A percentile compares a stretch with the other conserved stretches of the same genome.
Evolutionary conservation across 2,797 vertebrate species (phyloP).

Genomic region (Simalia tracyae): DNA sequence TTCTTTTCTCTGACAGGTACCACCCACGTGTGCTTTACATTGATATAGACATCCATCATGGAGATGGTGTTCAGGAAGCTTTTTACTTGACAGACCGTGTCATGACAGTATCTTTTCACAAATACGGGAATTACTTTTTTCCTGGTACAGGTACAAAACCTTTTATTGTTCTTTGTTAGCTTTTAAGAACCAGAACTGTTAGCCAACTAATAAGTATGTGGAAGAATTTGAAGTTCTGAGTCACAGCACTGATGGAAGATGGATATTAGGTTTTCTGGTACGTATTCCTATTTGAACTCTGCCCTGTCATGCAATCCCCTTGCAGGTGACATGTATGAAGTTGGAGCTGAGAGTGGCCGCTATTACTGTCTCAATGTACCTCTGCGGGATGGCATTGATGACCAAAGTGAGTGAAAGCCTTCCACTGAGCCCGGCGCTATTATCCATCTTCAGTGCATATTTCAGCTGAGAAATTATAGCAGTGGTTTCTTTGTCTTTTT

Average conservation of each 20-base stretch:
- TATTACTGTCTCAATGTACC: conserved; percentile 98
- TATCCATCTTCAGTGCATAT: background rate
- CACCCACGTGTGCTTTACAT: conserved; percentile 97
- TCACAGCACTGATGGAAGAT: background rate
- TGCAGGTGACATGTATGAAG: conserved; percentile 98
- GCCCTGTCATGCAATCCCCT: background rate
- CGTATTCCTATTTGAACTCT: background rate
- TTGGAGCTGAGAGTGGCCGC: conserved; percentile 94
- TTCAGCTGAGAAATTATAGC: conserved; percentile 39
- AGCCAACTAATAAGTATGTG: background rate
- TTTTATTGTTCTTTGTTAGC: accelerated
- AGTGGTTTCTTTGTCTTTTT: conserved; percentile 55
- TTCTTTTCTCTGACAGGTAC: conserved; percentile 76
- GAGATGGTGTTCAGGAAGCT: conserved; percentile 95
- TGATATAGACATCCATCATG: conserved; percentile 98
- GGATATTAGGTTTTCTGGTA: background rate
- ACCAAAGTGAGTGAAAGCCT: conserved; percentile 86
- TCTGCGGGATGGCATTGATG: conserved; percentile 94
- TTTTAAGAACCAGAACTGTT: background rate
- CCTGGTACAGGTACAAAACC: conserved; percentile 87
- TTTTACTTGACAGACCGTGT: conserved; percentile 97
- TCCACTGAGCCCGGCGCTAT: background rate
- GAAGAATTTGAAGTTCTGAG: background rate
- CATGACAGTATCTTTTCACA: conserved; percentile 99
- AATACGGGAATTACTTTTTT: conserved; percentile 98